phyloP scores from a whole-genome alignment of 1,140 invertebrate species.

The Neodiprion fabricii region DNA sequence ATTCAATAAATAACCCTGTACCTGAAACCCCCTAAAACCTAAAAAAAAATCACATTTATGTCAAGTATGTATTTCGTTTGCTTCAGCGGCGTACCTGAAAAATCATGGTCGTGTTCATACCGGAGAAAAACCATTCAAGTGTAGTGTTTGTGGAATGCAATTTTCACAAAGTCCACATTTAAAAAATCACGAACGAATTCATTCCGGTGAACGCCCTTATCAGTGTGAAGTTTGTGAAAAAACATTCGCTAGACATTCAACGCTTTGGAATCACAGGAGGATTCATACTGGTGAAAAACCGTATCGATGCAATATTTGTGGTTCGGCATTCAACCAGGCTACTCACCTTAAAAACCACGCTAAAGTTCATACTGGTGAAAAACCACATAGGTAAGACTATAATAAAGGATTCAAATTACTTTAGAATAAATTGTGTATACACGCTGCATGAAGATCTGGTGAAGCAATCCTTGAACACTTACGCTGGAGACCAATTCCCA shows the following conservation, averaged over 20 bases:
- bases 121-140: constrained; percentile 86
- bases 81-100: constrained; percentile 81
- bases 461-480: too few relatives aligned
- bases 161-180: constrained; percentile 89
- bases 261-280: constrained; percentile 88
- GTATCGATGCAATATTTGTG: constrained; percentile 83
- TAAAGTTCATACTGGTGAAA: constrained; percentile 78
- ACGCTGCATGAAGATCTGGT: too few relatives aligned
- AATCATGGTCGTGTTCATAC: constrained; percentile 89
- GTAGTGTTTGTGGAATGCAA: constrained; percentile 86
- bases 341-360: constrained; percentile 88
- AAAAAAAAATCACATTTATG: not conserved
- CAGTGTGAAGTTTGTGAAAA: constrained; percentile 92
- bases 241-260: constrained; percentile 85
- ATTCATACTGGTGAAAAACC: constrained; percentile 95
- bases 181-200: constrained; percentile 91
- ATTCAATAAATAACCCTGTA: too few relatives aligned
- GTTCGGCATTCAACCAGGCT: constrained; percentile 84
- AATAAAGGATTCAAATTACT: not conserved
- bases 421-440: not conserved
- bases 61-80: not conserved
- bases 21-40: not conserved
- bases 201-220: constrained; percentile 88
- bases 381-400: constrained; percentile 52
- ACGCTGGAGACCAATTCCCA: too few relatives aligned